Evolutionary conservation across 2,888 invertebrate species (phyloP).

Genomic region (Hemistola chrysoprasaria): DNA sequence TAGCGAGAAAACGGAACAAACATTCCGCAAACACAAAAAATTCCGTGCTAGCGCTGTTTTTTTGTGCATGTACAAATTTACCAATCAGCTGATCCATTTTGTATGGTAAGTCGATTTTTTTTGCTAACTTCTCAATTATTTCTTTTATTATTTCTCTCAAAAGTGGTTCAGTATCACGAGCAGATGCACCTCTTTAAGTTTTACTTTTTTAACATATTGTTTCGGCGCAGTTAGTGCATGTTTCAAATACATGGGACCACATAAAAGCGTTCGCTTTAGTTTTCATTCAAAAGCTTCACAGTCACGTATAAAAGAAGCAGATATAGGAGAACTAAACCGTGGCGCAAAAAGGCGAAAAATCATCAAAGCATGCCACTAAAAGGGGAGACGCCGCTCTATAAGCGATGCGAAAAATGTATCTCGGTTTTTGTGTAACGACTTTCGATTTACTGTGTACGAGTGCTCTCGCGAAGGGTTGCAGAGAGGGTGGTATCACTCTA

Average conservation of each 20-base stretch:
- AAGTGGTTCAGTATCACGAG: too few species aligned
- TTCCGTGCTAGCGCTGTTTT: too few species aligned
- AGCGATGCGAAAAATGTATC: constrained; percentile 64
- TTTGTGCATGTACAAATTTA: too few species aligned
- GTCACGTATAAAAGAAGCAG: constrained; percentile 16
- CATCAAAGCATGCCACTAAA: constrained; percentile 55
- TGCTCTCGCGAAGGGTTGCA: constrained; percentile 68
- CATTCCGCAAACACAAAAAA: too few species aligned
- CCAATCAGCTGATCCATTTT: too few species aligned
- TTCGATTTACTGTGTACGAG: constrained; percentile 73
- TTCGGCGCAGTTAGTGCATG: too few species aligned
- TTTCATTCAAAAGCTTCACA: constrained; percentile 13
- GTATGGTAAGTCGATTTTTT: too few species aligned
- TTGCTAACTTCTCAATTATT: too few species aligned
- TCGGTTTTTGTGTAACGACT: constrained; percentile 73
- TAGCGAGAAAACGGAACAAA: too few species aligned
- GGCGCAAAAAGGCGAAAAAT: constrained; percentile 53
- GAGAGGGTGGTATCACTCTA: constrained; percentile 64
- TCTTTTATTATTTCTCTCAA: too few species aligned
- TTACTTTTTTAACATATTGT: too few species aligned
- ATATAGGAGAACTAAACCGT: constrained; percentile 35
- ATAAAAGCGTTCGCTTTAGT: constrained; percentile 18
- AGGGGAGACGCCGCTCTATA: constrained; percentile 55
- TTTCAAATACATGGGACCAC: constrained; percentile 10
- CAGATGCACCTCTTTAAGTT: too few species aligned